Conservation (phyloP, 2,113 vertebrate genomes). For the Elephantulus edwardii region DNA sequence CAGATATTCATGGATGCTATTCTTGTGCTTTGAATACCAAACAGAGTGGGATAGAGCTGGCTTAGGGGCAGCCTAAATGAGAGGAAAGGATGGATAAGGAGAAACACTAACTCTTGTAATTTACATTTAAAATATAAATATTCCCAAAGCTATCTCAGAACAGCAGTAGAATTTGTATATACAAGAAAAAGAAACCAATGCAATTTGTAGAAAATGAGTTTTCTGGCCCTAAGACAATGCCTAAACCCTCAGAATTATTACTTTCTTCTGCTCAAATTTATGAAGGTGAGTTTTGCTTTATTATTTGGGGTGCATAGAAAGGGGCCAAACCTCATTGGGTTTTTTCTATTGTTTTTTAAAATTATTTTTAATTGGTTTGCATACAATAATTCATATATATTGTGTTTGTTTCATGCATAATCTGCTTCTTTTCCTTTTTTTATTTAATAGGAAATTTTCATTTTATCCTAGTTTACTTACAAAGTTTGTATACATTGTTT, state of each 20-base stretch:
- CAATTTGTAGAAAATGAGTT: constrained; percentile 30
- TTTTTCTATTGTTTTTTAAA: no score
- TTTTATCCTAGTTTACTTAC: no score
- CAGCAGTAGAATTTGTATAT: constrained; percentile 18
- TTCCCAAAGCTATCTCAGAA: not conserved
- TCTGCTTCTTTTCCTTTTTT: no score
- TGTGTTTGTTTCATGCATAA: no score
- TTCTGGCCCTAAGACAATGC: not conserved
- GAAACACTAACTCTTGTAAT: not conserved
- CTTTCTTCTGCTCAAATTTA: not conserved
- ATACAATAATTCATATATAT: no score
- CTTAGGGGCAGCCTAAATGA: constrained; percentile 21
- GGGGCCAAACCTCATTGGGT: rapidly evolving
- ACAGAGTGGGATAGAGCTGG: constrained; percentile 59
- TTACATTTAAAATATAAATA: constrained; percentile 46
- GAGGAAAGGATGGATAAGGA: not conserved
- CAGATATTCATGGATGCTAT: constrained; percentile 68
- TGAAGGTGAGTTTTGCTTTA: not conserved
- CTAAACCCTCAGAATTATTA: not conserved
- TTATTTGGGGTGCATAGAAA: not conserved
- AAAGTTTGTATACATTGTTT: no score
- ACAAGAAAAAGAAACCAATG: not conserved
- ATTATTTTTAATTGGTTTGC: no score
- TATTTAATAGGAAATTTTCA: no score
- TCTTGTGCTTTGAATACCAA: constrained; percentile 74